These are phyloP conservation scores for Rostratula benghalensis DNA, from an alignment of 2,113 vertebrate genomes.

Conservation along the genomic window DNA sequence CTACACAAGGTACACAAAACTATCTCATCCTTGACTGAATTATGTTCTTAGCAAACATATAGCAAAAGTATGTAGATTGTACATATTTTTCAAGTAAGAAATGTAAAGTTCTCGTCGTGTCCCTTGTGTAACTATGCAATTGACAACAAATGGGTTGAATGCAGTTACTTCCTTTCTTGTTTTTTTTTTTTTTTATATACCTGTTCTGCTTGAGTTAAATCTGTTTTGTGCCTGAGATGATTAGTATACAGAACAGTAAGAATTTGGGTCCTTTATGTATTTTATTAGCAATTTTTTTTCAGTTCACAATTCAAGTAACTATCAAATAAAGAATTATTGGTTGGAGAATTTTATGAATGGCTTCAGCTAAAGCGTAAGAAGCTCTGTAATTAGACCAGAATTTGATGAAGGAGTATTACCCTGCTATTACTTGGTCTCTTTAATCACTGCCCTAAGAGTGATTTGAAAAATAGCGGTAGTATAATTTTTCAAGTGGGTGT, in stretches of 20 bases:
- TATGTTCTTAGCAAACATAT: neutral
- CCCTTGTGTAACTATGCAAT: neutral
- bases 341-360: neutral
- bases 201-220: neutral
- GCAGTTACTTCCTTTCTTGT: neutral
- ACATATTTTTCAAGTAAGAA: neutral
- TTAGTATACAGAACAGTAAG: neutral
- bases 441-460: neutral
- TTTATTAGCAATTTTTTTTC: neutral
- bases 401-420: neutral
- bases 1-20: neutral
- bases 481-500: constrained; percentile 11
- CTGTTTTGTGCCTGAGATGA: neutral
- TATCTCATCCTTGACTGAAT: neutral
- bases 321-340: neutral
- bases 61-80: neutral
- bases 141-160: neutral
- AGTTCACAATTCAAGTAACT: neutral
- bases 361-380: neutral
- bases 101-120: neutral
- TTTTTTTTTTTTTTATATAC: neutral
- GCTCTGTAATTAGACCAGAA: neutral
- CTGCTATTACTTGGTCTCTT: neutral
- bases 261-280: neutral
- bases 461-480: neutral